These are phyloP conservation scores for Lanius collurio DNA, from an alignment of 2,113 vertebrate genomes.

Conservation along the genomic window DNA sequence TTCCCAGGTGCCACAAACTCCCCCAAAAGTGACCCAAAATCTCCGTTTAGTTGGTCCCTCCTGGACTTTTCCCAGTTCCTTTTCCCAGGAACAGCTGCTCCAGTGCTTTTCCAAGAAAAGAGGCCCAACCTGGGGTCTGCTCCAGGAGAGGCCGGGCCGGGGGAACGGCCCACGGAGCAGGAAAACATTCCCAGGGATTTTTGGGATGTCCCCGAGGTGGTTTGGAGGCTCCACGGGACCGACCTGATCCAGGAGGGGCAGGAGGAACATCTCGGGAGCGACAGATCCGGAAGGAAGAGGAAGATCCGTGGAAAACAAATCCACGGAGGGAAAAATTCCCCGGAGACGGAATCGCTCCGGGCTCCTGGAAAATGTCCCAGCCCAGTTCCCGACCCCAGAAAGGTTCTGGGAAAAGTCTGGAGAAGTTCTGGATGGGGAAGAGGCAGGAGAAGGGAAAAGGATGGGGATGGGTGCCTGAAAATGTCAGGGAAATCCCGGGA, in stretches of 20 bases:
- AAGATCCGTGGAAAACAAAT: background rate
- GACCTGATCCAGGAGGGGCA: background rate
- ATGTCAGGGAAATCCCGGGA: background rate
- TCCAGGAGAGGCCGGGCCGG: background rate
- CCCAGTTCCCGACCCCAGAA: background rate
- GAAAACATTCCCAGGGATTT: background rate
- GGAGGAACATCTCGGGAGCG: background rate
- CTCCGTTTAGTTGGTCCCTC: background rate
- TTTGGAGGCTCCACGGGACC: background rate
- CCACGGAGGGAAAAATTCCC: background rate
- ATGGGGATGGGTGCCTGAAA: background rate
- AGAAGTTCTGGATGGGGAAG: background rate
- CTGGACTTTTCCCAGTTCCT: background rate
- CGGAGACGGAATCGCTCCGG: background rate
- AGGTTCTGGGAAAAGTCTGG: background rate
- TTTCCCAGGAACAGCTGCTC: background rate
- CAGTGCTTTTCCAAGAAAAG: background rate
- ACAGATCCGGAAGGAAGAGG: background rate
- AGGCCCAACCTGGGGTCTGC: background rate
- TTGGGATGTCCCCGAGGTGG: background rate
- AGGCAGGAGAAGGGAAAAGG: background rate
- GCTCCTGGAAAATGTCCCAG: background rate
- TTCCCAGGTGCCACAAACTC: background rate
- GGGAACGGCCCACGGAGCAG: background rate
- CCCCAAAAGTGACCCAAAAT: background rate